Percentiles rank a stretch among this genome's conserved stretches.
Evolutionary conservation across 2,888 invertebrate species (phyloP).

Genomic region (Meiosimyza platycephala): DNA sequence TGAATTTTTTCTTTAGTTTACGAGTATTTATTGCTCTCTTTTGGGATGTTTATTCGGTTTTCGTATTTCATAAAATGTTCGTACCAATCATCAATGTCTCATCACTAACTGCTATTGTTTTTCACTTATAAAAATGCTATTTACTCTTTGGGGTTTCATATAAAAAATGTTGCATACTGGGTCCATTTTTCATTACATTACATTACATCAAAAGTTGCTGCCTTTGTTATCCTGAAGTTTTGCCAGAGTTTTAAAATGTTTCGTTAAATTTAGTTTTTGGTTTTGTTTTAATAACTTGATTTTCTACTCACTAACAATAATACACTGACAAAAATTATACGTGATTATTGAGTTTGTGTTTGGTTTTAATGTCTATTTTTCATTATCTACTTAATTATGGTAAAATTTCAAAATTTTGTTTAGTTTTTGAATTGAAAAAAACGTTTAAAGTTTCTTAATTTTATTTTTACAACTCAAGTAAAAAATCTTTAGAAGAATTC

Average conservation of each 20-base stretch:
- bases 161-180: constrained; percentile 53
- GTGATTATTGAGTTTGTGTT: no score
- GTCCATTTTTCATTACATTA: constrained; percentile 56
- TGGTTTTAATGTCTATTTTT: no score
- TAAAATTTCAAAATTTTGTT: no score
- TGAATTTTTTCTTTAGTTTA: constrained; percentile 12
- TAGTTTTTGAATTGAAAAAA: no score
- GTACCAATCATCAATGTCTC: background rate
- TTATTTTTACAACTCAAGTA: no score
- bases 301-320: background rate
- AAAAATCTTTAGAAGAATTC: no score
- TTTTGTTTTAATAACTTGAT: constrained; percentile 41
- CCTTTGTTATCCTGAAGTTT: constrained; percentile 51
- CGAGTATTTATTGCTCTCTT: constrained; percentile 26
- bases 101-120: constrained; percentile 28
- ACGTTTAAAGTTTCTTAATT: no score
- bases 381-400: no score
- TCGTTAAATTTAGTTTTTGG: constrained; percentile 25
- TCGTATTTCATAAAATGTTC: background rate
- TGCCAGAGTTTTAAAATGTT: constrained; percentile 36
- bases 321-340: no score
- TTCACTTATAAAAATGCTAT: constrained; percentile 50
- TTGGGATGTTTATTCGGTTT: background rate
- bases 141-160: constrained; percentile 38
- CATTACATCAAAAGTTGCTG: constrained; percentile 45